These are phyloP conservation scores for Gorsachius magnificus DNA, from an alignment of 2,797 vertebrate species.

Conservation along the genomic window DNA sequence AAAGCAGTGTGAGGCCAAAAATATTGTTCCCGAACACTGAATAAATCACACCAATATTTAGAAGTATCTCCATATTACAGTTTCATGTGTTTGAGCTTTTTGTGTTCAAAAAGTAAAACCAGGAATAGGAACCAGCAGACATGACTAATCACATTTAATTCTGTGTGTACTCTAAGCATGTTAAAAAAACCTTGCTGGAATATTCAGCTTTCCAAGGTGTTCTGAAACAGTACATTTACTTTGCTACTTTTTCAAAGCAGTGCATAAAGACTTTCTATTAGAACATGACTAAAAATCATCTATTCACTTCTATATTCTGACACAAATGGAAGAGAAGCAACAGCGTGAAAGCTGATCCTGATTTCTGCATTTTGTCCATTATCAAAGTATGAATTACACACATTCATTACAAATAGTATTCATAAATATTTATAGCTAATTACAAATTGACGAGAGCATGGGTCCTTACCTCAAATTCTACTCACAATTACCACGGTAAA, in stretches of 20 bases:
- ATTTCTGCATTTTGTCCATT: background rate
- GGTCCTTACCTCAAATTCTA: background rate
- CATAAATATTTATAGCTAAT: slow-evolving; percentile 24
- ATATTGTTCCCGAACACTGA: slow-evolving; percentile 38
- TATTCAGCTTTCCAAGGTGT: slow-evolving; percentile 31
- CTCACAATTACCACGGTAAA: background rate
- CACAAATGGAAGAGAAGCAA: background rate
- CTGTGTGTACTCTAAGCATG: slow-evolving; percentile 12
- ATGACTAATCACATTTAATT: slow-evolving; percentile 43
- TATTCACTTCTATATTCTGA: background rate
- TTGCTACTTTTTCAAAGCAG: background rate
- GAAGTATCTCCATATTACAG: slow-evolving; percentile 19
- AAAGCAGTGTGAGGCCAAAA: slow-evolving; percentile 13
- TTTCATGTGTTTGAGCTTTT: slow-evolving; percentile 23
- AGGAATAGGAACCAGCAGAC: slow-evolving; percentile 36
- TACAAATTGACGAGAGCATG: background rate
- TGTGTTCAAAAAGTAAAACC: slow-evolving; percentile 20
- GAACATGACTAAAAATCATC: background rate
- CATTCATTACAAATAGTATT: background rate
- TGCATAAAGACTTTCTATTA: slow-evolving; percentile 1
- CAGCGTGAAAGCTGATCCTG: background rate
- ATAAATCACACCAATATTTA: slow-evolving; percentile 28
- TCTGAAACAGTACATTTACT: slow-evolving; percentile 16
- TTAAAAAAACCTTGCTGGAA: slow-evolving; percentile 31
- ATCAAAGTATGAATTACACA: background rate